These are phyloP conservation scores for Xyrauchen texanus DNA, from an alignment of 2,113 vertebrate species.

Conservation along the genomic window DNA sequence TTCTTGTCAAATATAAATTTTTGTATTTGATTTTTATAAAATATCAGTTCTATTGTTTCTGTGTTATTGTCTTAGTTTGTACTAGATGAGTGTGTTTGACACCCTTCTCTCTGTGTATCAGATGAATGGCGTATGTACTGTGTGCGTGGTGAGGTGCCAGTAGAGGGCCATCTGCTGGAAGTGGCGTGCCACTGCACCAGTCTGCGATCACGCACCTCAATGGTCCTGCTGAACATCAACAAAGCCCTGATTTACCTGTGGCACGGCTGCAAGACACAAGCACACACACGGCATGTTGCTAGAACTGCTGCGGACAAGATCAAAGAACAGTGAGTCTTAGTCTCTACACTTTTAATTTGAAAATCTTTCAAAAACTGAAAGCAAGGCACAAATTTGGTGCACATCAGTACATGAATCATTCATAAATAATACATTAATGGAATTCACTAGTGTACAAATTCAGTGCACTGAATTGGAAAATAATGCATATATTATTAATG, in stretches of 20 bases:
- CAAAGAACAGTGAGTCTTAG: constrained; percentile 89
- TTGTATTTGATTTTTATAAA: not conserved
- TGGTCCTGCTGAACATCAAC: constrained; percentile 92
- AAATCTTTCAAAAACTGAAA: too few species aligned
- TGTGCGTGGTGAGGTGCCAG: constrained; percentile 87
- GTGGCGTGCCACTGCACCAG: constrained; percentile 97
- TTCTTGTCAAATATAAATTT: not conserved
- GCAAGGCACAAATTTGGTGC: too few species aligned
- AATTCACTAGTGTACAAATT: too few species aligned
- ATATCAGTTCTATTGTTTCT: not conserved
- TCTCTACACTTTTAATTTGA: too few species aligned
- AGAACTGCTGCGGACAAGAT: constrained; percentile 87
- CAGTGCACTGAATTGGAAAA: too few species aligned
- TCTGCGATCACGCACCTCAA: constrained; percentile 90
- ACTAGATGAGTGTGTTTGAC: not conserved
- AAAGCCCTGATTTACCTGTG: constrained; percentile 94
- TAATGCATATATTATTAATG: too few species aligned
- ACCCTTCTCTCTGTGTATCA: constrained; percentile 57
- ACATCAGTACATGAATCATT: too few species aligned
- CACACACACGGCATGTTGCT: constrained; percentile 87
- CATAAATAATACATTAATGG: too few species aligned
- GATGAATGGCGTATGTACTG: constrained; percentile 97
- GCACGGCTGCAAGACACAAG: constrained; percentile 95
- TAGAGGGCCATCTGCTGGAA: constrained; percentile 94
- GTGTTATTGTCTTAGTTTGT: not conserved